Percentiles rank a stretch among this genome's conserved stretches.
Evolutionary conservation across 2,113 vertebrate genomes (phyloP).

Genomic region (Chiloscyllium plagiosum): DNA sequence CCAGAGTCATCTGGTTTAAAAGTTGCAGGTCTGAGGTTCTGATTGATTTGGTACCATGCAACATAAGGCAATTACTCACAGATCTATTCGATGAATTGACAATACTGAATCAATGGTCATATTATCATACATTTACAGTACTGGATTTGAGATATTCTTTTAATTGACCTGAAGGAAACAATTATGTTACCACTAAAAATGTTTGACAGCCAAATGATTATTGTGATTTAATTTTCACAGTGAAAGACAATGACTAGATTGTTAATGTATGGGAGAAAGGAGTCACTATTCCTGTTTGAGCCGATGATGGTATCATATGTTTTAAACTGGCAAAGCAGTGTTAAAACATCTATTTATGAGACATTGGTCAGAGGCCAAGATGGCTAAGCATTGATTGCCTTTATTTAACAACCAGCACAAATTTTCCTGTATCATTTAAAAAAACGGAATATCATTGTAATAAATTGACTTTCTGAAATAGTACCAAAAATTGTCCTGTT

Average conservation of each 20-base stretch:
- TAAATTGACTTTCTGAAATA: neutral
- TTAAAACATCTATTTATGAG: neutral
- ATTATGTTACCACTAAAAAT: neutral
- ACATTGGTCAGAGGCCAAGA: neutral
- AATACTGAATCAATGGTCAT: neutral
- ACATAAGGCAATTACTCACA: neutral
- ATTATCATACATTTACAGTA: neutral
- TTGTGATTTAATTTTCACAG: neutral
- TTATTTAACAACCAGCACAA: neutral
- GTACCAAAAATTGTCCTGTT: neutral
- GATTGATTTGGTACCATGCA: neutral
- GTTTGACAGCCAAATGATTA: neutral
- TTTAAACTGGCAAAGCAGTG: neutral
- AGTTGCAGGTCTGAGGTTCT: neutral
- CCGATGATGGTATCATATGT: neutral
- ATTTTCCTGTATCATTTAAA: neutral
- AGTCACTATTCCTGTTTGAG: neutral
- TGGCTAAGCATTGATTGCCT: neutral
- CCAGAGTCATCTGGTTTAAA: neutral
- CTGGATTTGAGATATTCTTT: neutral
- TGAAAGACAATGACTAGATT: neutral
- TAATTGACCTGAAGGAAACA: neutral
- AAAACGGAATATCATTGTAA: neutral
- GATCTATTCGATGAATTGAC: neutral
- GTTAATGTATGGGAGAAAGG: neutral